These are phyloP conservation scores for Chelonus formosanus DNA, from an alignment of 2,888 invertebrate genomes.

Conservation along the genomic window DNA sequence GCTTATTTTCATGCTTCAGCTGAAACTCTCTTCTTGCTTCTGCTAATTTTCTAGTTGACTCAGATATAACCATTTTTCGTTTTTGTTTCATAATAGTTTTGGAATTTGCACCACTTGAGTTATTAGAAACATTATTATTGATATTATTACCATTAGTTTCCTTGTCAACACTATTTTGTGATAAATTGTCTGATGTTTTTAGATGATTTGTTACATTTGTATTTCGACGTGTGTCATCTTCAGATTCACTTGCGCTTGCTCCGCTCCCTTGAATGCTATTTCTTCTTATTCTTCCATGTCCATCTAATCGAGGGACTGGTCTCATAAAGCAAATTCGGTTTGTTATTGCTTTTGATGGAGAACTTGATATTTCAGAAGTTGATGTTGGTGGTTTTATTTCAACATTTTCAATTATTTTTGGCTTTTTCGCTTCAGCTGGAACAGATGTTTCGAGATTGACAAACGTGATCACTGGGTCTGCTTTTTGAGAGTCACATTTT, in stretches of 20 bases:
- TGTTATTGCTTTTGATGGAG: conserved; percentile 68
- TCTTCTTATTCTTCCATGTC: conserved; percentile 66
- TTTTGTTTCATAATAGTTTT: conserved; percentile 45
- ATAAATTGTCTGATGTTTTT: background rate
- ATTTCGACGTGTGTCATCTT: conserved; percentile 68
- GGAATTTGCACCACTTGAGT: conserved; percentile 12
- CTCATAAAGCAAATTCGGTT: conserved; percentile 73
- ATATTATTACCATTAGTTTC: background rate
- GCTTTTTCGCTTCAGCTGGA: conserved; percentile 9
- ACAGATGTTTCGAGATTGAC: background rate
- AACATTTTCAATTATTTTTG: conserved; percentile 15
- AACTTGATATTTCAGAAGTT: conserved; percentile 39
- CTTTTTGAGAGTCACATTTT: background rate
- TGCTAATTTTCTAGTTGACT: conserved; percentile 67
- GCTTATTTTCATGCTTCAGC: conserved; percentile 66
- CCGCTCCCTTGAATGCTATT: conserved; percentile 71
- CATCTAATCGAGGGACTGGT: conserved; percentile 74
- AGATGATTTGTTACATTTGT: conserved; percentile 16
- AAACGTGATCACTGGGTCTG: background rate
- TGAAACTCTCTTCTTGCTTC: conserved; percentile 69
- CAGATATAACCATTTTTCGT: conserved; percentile 59
- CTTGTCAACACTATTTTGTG: background rate
- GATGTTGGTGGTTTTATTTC: conserved; percentile 8
- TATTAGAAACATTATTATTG: conserved; percentile 21
- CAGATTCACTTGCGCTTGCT: conserved; percentile 71